Evolutionary conservation across 2,888 invertebrate species (phyloP), one percentile per base, ranked within the genome.

Genomic region (Nomada ruficornis): DNA sequence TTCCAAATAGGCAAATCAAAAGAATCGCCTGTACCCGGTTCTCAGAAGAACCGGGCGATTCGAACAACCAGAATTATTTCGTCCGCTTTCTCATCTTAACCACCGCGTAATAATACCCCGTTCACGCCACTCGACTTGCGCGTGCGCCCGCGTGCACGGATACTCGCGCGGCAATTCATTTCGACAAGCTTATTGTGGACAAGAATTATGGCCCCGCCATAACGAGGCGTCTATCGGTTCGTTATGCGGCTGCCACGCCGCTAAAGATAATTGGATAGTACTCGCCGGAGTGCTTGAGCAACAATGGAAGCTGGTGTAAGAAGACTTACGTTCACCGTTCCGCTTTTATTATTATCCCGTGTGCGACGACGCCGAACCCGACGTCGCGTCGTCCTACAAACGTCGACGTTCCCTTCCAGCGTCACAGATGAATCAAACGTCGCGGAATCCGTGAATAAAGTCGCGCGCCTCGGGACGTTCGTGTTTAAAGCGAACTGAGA

Each of bases 141-240:
- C 86, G 71, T 29, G 62, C 20, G 44, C 60, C 47, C 71, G 64
- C 54, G 62, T 60, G 52, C 73, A 76, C 76, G 68, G 77, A 72
- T 77, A 62, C 73, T 65, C 82, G 50, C 67, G 29, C 69, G 42
- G 82, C 84, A 82, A 88, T 86, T 82, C 88, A 77, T 88, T 88
- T 84, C 73, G 76, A 84, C 87, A 71, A 84, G 78, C 77, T 79
- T 81, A 83, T 87, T 86, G 85, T 77, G 57, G 63, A 20, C 59
- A 76, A 88, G 87, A 87, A 73, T 87, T 87, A 87, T 86, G 79
- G 80, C 70, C 82, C 54, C 68, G 73, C 76, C 77, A 71, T 88
- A 87, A 87, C 88, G 87, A 88, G 84, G 79, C 87, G 87, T 80
- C 87, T 85, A 87, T 88, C 87, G 89, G 85, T 86, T 87, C 84